Conservation (phyloP, 2,888 invertebrate species). For the Gnatocerus cornutus region DNA sequence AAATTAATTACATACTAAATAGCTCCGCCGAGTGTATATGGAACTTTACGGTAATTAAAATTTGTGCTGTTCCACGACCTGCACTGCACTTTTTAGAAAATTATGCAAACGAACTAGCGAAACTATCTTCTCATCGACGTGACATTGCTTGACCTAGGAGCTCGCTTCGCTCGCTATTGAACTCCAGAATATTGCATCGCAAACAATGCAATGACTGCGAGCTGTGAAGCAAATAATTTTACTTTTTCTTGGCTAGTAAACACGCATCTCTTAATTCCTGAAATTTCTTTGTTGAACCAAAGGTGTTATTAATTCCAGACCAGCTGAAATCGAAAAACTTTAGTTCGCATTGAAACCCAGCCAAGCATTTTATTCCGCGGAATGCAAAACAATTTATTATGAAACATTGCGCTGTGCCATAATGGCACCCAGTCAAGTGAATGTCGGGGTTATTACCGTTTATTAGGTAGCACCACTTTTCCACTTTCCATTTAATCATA, state of each 20-base stretch:
- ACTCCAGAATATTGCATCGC: no score
- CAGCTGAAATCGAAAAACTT: slow-evolving; percentile 10
- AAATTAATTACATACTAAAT: slow-evolving; percentile 46
- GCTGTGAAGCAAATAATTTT: no score
- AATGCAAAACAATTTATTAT: slow-evolving; percentile 24
- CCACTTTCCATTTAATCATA: slow-evolving; percentile 16
- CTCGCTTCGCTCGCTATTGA: no score
- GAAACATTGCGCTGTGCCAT: slow-evolving; percentile 15
- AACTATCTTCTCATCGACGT: no score
- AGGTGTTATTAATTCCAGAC: slow-evolving; percentile 9
- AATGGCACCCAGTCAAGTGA: slow-evolving; percentile 21
- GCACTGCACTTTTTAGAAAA: slow-evolving; percentile 1
- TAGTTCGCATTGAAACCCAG: slow-evolving; percentile 14
- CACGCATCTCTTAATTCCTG: not conserved
- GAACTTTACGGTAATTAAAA: slow-evolving; percentile 19
- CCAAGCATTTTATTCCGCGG: slow-evolving; percentile 29
- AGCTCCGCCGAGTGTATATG: slow-evolving; percentile 15
- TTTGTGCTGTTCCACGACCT: slow-evolving; percentile 6
- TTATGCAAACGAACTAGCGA: slow-evolving; percentile 3
- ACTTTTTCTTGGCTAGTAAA: not conserved
- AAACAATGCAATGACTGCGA: no score
- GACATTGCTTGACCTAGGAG: no score
- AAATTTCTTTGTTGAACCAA: not conserved
- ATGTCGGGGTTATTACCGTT: slow-evolving; percentile 6
- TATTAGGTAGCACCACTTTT: slow-evolving; percentile 23